Conservation (phyloP, 1,140 invertebrate genomes). For the Heliconius himera region DNA sequence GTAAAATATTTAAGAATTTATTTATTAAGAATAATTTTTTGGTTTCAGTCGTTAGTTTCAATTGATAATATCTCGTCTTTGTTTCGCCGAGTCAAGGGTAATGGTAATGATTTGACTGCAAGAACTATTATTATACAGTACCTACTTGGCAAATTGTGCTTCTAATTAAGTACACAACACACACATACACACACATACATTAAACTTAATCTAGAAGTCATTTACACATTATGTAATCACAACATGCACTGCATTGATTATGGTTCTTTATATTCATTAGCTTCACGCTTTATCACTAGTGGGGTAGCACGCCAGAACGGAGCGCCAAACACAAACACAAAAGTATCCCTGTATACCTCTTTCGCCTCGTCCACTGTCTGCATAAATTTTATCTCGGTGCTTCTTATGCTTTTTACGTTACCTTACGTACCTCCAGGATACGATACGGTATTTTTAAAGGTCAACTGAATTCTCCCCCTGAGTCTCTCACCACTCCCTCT, state of each 20-base stretch:
- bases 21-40: not conserved
- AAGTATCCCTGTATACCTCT: no score
- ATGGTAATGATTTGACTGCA: not conserved
- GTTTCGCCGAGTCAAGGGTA: slow-evolving; percentile 1
- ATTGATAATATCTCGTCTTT: slow-evolving; percentile 7
- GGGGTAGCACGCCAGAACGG: no score
- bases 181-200: not conserved
- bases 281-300: no score
- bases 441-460: no score
- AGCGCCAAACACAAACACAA: no score
- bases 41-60: not conserved
- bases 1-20: no score
- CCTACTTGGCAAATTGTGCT: not conserved
- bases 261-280: not conserved
- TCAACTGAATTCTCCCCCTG: no score
- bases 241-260: not conserved
- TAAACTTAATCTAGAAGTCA: not conserved
- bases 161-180: slow-evolving; percentile 4
- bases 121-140: slow-evolving; percentile 3
- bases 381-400: no score
- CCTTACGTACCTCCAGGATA: no score
- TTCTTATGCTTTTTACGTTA: no score
- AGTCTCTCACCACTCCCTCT: no score
- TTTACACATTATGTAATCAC: not conserved
- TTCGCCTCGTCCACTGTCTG: no score